phyloP scores from a whole-genome alignment of 2,113 vertebrate species.

The Microcebus murinus region DNA sequence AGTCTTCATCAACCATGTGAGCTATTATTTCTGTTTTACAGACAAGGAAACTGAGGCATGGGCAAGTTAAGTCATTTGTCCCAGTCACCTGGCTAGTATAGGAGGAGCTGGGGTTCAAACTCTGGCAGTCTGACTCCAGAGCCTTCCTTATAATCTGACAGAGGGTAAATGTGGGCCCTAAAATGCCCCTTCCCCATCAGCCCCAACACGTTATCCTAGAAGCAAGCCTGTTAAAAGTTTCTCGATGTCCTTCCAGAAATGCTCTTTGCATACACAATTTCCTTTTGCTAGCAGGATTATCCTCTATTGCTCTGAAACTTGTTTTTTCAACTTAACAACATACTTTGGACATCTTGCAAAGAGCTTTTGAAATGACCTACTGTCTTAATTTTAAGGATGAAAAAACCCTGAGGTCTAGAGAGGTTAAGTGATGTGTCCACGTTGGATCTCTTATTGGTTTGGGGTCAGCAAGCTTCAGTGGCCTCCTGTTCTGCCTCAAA shows the following conservation, averaged over 20 bases:
- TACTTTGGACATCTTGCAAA: neutral
- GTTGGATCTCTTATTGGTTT: neutral
- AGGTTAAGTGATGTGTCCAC: neutral
- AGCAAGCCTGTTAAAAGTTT: neutral
- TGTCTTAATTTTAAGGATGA: slow-evolving; percentile 49
- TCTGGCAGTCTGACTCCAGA: neutral
- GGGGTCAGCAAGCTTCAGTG: neutral
- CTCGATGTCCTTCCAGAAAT: neutral
- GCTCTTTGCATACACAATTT: neutral
- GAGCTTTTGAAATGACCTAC: slow-evolving; percentile 30
- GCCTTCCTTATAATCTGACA: neutral
- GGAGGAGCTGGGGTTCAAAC: neutral
- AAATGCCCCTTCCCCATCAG: neutral
- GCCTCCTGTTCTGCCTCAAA: neutral
- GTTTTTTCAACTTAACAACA: slow-evolving; percentile 8
- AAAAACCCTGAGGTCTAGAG: neutral
- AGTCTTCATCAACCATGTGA: neutral
- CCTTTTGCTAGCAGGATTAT: neutral
- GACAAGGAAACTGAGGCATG: neutral
- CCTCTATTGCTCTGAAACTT: neutral
- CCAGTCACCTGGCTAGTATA: neutral
- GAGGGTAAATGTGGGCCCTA: neutral
- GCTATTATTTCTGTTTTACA: neutral
- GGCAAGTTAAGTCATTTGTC: neutral
- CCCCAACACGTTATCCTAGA: neutral